These are phyloP conservation scores for Mylabris sibirica DNA, from an alignment of 2,888 invertebrate genomes.

Conservation along the genomic window DNA sequence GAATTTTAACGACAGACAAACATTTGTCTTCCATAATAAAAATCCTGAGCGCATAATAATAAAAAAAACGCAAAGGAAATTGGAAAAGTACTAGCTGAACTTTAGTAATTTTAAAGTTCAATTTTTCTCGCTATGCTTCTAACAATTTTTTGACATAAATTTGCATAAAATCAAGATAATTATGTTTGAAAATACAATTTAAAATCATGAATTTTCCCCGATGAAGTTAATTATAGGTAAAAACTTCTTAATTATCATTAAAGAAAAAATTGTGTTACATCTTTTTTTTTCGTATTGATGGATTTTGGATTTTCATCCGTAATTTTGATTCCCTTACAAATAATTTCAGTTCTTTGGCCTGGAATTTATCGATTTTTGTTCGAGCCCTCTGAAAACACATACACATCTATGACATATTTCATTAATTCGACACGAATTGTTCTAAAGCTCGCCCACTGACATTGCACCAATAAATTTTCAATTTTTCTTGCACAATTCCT, in stretches of 20 bases:
- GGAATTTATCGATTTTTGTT: conserved; percentile 11
- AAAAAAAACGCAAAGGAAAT: conserved; percentile 29
- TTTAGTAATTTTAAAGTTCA: conserved; percentile 28
- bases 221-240: background rate
- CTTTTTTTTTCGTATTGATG: background rate
- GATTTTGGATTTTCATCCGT: background rate
- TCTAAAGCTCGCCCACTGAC: background rate
- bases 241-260: background rate
- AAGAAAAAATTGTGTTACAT: background rate
- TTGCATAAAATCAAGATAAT: background rate
- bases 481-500: background rate
- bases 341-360: conserved; percentile 10
- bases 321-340: background rate
- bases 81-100: conserved; percentile 24
- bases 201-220: background rate
- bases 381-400: background rate
- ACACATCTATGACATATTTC: conserved; percentile 1
- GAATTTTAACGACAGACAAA: conserved; percentile 10
- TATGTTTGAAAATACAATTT: background rate
- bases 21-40: conserved; percentile 30
- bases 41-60: conserved; percentile 16
- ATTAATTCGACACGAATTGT: conserved; percentile 9
- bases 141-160: background rate
- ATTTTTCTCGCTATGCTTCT: background rate
- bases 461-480: background rate